Evolutionary conservation across 2,797 vertebrate genomes (phyloP).

Genomic region (Aulostomus chinensis): DNA sequence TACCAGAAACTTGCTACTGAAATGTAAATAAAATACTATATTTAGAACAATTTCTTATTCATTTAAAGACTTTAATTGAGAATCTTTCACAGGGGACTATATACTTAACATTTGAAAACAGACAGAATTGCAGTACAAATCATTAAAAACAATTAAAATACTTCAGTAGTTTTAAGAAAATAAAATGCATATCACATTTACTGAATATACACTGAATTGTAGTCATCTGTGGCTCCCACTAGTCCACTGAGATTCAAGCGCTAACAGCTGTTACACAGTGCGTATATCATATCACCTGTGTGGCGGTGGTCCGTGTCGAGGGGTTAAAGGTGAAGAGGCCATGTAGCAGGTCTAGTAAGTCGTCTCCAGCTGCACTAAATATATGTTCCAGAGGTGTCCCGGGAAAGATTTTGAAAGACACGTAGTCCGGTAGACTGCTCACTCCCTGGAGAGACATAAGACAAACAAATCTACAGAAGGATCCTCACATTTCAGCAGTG

Average conservation of each 20-base stretch:
- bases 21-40: too few species aligned
- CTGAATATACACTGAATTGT: not conserved
- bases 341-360: slow-evolving; percentile 89
- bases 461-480: slow-evolving; percentile 8
- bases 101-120: too few species aligned
- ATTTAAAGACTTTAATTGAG: too few species aligned
- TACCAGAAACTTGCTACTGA: too few species aligned
- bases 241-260: not conserved
- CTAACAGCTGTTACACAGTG: too few species aligned
- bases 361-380: slow-evolving; percentile 95
- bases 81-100: too few species aligned
- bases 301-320: slow-evolving; percentile 67
- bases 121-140: too few species aligned
- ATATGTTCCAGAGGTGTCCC: slow-evolving; percentile 94
- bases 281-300: slow-evolving; percentile 55
- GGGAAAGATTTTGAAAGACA: slow-evolving; percentile 93
- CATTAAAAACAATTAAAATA: too few species aligned
- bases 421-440: slow-evolving; percentile 92
- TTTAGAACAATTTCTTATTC: too few species aligned
- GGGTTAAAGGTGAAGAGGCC: slow-evolving; percentile 94
- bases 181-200: not conserved
- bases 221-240: not conserved
- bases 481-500: not conserved
- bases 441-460: slow-evolving; percentile 81
- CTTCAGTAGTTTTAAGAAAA: too few species aligned